Evolutionary conservation across 92 coral and sea anemone genomes (phyloP), one percentile per base, ranked within the genome.

Genomic region (Pocillopora grandis): DNA sequence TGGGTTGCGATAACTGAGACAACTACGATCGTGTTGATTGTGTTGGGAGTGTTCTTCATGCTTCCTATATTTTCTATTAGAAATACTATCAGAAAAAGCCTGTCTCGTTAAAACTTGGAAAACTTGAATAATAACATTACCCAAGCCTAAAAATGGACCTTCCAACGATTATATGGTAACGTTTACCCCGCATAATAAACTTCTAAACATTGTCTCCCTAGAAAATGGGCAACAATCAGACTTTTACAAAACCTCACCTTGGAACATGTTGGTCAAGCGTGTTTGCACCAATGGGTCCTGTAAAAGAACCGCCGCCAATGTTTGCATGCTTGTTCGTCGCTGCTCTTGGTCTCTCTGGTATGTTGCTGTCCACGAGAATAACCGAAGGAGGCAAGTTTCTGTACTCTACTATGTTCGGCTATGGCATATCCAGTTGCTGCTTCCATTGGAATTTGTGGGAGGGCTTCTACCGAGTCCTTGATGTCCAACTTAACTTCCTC

Each of bases 211-310:
- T 59, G 57, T 76, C 37, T 84, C 75, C 65, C 62, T 76, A 76
- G 87, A 84, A 75, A 58, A 84, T 84, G 87, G 21, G 20, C 10
- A 84, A 76, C 84, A 23, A 67, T 23, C 23, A 67, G 31, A 67
- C 36, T 55, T 84, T 84, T 58, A 76, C 83, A 18, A 62, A 55
- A 10, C 87, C 84, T 37, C 87, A 84, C 61, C 2, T 72, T 33
- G 87, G 87, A 55, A 75, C 87, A 37, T 84, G 87, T 75, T 76
- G 87, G 87, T 84, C 87, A 57, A 16, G 33, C 23, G 87, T 84
- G 67, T 49, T 67, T 84, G 87, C 72, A 52, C 74, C 87, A 8
- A 58, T 18, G 18, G 75, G 87, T 31, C 73, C 73, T 59, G n/a
- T 62, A 18, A 84, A 84, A 76, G 87, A 84, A 62, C 84, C 69